Evolutionary conservation across 2,113 vertebrate genomes (phyloP), one percentile per base, ranked within the genome.

Genomic region (Probosciger aterrimus): DNA sequence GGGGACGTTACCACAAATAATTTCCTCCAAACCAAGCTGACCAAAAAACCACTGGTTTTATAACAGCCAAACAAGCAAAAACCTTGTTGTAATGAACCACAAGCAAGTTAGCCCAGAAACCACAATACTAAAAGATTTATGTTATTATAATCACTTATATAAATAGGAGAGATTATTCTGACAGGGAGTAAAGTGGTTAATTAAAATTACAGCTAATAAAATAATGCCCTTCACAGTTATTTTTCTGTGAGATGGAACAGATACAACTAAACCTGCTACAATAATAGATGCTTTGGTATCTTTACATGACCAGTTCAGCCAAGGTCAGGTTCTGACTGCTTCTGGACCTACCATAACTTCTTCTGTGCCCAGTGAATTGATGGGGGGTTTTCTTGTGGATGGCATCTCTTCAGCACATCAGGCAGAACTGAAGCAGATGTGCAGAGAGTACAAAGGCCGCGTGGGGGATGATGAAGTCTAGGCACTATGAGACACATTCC

Each of bases 171-270:
- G 33, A 78, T 78, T 74, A 84, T 55, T 74, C 37, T 74, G 39
- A 86, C 44, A 60, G 14, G 14, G 52, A 94, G 11, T 80, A 43
- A 86, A 91, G 52, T 24, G 9, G 43, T 79, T 82, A 86, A 67
- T 59, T 86, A 65, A 86, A 94, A 86, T 83, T 47, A 64, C 30
- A 89, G 49, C 35, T 73, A 88, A 83, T 86, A 73, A 94, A 86
- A 83, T 79, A 3, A 53, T 63, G 75, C 57, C 14, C 53, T 79
- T 82, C 30, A 69, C 39, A 68, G 47, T 18, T 53, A 82, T 68
- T 92, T 6, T 94, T 60, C 68, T 91, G 11, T 75, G 84, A 88
- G 73, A 82, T 69, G n/a, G 52, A 82, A 73, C 28, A 91, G 44
- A 75, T 60, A 35, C 39, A 73, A 80, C 63, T 64, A 69, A 81